Conservation (phyloP, 2,888 invertebrate genomes). For the Drymonia ruficornis region DNA sequence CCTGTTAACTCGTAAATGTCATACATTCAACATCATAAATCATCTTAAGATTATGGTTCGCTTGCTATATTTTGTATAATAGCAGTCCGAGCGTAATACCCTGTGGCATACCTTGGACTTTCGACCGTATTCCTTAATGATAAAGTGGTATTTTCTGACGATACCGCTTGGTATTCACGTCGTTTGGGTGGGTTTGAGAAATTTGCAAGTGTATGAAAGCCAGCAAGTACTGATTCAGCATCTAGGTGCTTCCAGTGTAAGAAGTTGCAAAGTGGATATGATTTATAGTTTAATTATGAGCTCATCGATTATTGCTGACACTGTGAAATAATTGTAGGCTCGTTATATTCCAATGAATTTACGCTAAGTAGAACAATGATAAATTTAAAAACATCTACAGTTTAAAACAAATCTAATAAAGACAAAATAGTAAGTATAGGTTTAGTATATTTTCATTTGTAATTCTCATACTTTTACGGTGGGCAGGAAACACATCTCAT, state of each 20-base stretch:
- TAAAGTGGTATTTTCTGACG: slow-evolving; percentile 39
- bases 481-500: not conserved
- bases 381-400: no score
- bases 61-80: slow-evolving; percentile 64
- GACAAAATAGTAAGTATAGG: no score
- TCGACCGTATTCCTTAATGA: slow-evolving; percentile 28
- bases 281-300: slow-evolving; percentile 79
- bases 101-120: slow-evolving; percentile 33
- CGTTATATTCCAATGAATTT: not conserved
- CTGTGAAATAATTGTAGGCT: slow-evolving; percentile 35
- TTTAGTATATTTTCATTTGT: not conserved
- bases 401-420: no score
- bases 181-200: slow-evolving; percentile 40
- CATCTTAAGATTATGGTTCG: slow-evolving; percentile 81
- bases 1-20: slow-evolving; percentile 82
- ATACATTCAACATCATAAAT: slow-evolving; percentile 81
- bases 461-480: not conserved
- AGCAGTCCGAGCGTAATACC: slow-evolving; percentile 49
- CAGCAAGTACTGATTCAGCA: slow-evolving; percentile 76
- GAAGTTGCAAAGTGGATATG: slow-evolving; percentile 68
- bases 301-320: slow-evolving; percentile 65
- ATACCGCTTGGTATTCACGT: slow-evolving; percentile 28
- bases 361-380: not conserved
- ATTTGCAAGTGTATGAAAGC: slow-evolving; percentile 72
- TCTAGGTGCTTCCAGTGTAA: slow-evolving; percentile 66